A percentile compares a stretch with the other conserved stretches of the same genome.
Conservation (phyloP, 2,888 invertebrate genomes). For the Notodonta dromedarius region DNA sequence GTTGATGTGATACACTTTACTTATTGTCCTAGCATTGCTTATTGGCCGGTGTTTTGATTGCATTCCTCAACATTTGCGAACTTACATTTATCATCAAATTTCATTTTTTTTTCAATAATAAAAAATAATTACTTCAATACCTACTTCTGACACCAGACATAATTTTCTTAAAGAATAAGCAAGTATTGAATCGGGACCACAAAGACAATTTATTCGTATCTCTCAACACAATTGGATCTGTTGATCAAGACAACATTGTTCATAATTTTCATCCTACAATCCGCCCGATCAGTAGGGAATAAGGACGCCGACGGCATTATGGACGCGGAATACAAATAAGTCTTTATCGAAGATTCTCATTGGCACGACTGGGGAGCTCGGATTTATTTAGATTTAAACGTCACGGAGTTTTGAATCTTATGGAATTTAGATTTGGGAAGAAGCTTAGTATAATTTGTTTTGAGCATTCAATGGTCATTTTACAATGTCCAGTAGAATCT, state of each 20-base stretch:
- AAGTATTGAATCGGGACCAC: background rate
- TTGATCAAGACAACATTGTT: slow-evolving; percentile 18
- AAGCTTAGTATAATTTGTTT: background rate
- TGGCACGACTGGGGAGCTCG: slow-evolving; percentile 38
- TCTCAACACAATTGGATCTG: slow-evolving; percentile 8
- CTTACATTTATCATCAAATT: too few relatives aligned
- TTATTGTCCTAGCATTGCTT: too few relatives aligned
- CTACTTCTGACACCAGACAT: background rate
- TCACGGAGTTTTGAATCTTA: background rate
- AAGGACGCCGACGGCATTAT: slow-evolving; percentile 43
- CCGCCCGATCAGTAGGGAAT: slow-evolving; percentile 46
- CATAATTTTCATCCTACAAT: slow-evolving; percentile 19
- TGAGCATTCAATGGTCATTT: too few relatives aligned
- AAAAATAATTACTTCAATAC: too few relatives aligned
- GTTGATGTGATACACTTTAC: too few relatives aligned
- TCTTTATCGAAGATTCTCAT: slow-evolving; percentile 49
- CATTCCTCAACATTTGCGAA: too few relatives aligned
- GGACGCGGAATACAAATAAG: slow-evolving; percentile 67
- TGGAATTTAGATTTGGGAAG: background rate
- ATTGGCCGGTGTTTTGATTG: too few relatives aligned
- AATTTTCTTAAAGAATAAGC: background rate
- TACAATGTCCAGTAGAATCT: too few relatives aligned
- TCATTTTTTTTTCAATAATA: too few relatives aligned
- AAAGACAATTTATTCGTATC: slow-evolving; percentile 1
- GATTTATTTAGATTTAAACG: slow-evolving; percentile 47